Evolutionary conservation across 37 sponge, comb jelly and placozoan genomes (phyloP), one percentile per base, ranked within the genome.

Genomic region (Diacarnus erythraeanus): DNA sequence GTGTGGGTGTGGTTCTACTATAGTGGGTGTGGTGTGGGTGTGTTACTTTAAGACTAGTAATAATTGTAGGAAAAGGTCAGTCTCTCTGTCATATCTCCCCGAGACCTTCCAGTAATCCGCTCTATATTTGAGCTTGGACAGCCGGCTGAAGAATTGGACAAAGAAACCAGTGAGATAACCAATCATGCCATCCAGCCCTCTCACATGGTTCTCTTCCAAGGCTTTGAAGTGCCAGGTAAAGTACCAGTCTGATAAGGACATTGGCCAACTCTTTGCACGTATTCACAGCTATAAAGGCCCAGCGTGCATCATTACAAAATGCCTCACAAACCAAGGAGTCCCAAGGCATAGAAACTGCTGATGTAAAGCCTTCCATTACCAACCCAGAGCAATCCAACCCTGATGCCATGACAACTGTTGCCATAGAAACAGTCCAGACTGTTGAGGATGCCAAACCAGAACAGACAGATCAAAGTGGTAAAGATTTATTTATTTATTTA

Each of bases 161-260:
- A 51, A 5, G 41, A 74, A 57, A 9, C 34, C 1, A 1, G 23
- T 29, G 59, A 51, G 3, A 38, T 72, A 33, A 64, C 57, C 0
- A 75, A 82, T 67, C 83, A 88, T 35, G 47, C 84, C 57, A 81
- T 79, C 15, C 75, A 67, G 27, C 42, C 70, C 6, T 44, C 67
- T 38, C 80, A 76, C 69, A 75, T 79, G 44, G 86, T 72, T 8
- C 65, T 86, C 27, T 35, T 86, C 25, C 73, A 74, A 64, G 86
- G 86, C 38, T 79, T 86, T 35, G 36, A 71, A 33, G 22, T 86
- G 10, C 68, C 72, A 51, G 64, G 86, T 86, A 33, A 71, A 38
- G 39, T 36, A 15, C n/a, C n/a, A n/a, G n/a, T n/a, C n/a, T n/a
- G n/a, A 27, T 8, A 15, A 29, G 8, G 64, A 6, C n/a, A 23